Evolutionary conservation across 2,888 invertebrate species (phyloP), one percentile per base, ranked within the genome.

Genomic region (Romanomermis culicivorax): DNA sequence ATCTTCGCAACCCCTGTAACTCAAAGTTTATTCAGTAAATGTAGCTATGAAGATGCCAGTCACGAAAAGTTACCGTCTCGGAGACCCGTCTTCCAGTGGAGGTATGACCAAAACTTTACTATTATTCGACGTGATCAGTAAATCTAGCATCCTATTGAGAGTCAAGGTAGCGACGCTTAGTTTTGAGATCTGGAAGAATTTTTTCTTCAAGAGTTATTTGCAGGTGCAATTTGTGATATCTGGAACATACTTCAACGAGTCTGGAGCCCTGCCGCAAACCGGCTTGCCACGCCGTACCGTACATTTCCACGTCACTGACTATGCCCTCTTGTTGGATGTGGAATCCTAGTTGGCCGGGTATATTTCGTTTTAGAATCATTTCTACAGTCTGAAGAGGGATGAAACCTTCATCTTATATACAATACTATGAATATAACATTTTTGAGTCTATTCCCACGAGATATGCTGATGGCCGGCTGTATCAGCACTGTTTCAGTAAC

Each of bases 61-160:
- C 55, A 48, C 7, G 25, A 4, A n/a, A 23, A 55, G 60, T 60
- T 66, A 76, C 75, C 74, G 77, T 61, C 82, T 73, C 1, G 82
- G 79, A 47, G 76, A 74, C 47, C 80, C 80, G 64, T 82, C 82
- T 25, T 75, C 71, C 4, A 45, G 47, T 0, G 86, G 83, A 42
- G 82, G 81, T 63, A 84, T 80, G 56, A 83, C 81, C 56, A 81
- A 79, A 36, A 88, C 81, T 45, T 83, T 83, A 53, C 89, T 86
- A 49, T 82, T 81, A 58, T 81, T 79, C 2, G 86, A 85, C 0
- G 86, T 88, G 72, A 87, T 83, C 57, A 91, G 74, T 61, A 88
- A 74, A 71, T 88, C 88, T 30, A 88, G 85, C 79, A 89, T 85
- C 71, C 86, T 84, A 68, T 87, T 86, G 71, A 88, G 85, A 30